phyloP scores from a whole-genome alignment of 1,140 invertebrate species.

The Drosophila lacteicornis region DNA sequence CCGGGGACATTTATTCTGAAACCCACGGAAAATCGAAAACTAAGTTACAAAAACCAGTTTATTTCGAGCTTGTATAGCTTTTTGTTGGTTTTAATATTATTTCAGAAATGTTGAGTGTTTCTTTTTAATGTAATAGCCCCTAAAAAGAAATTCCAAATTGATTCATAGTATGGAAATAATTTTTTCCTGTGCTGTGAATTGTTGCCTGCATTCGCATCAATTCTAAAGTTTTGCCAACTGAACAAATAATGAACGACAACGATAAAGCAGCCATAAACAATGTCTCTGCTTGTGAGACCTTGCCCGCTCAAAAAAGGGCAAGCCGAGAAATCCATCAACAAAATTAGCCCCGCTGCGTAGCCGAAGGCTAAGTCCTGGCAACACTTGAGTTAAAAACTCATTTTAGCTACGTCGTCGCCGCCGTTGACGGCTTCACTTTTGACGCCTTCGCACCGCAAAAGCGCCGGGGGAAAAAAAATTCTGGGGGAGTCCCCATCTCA shows the following conservation, averaged over 20 bases:
- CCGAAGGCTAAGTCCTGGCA: conserved; percentile 45
- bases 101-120: too few relatives aligned
- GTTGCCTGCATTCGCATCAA: conserved; percentile 9
- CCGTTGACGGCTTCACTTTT: conserved; percentile 43
- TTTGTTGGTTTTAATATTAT: too few relatives aligned
- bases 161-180: not conserved
- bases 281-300: not conserved
- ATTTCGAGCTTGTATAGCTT: not conserved
- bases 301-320: conserved; percentile 18
- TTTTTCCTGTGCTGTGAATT: not conserved
- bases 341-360: conserved; percentile 61
- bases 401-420: conserved; percentile 46
- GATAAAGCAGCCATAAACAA: conserved; percentile 1
- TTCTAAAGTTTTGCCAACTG: conserved; percentile 27
- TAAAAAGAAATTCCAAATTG: not conserved
- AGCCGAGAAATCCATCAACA: conserved; percentile 59
- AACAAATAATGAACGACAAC: conserved; percentile 7
- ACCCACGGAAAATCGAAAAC: not conserved
- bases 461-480: conserved; percentile 33
- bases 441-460: conserved; percentile 38
- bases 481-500: conserved; percentile 8
- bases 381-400: conserved; percentile 62
- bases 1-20: not conserved
- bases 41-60: not conserved
- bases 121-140: too few relatives aligned